A percentile compares a stretch with the other conserved stretches of the same genome.
These are phyloP conservation scores for Micromussa lordhowensis DNA, from an alignment of 92 coral and sea anemone species.

Conservation along the genomic window DNA sequence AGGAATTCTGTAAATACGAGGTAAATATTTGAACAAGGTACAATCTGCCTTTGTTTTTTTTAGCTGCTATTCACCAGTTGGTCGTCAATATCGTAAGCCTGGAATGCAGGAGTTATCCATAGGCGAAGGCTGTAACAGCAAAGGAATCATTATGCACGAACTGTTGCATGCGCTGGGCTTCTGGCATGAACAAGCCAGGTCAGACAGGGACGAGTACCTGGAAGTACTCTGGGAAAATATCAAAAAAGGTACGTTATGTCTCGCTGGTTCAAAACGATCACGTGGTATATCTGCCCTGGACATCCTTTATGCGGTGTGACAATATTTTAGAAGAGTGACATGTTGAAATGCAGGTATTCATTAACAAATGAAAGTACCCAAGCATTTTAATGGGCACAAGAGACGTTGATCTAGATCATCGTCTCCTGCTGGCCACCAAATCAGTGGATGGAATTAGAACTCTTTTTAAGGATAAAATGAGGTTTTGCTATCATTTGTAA, in stretches of 20 bases:
- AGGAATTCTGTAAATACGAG: background rate
- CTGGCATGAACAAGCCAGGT: constrained; percentile 89
- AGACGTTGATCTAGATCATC: no score
- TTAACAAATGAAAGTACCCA: background rate
- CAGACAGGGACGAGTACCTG: constrained; percentile 75
- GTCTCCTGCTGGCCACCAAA: background rate
- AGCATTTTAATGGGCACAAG: no score
- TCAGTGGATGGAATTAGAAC: background rate
- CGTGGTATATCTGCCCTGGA: background rate
- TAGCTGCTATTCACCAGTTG: constrained; percentile 84
- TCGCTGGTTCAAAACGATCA: background rate
- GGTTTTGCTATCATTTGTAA: background rate
- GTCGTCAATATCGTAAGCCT: constrained; percentile 55
- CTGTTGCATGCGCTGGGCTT: constrained; percentile 86
- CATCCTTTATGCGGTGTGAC: background rate
- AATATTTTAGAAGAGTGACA: background rate
- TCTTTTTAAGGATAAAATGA: no score
- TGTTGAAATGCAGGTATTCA: background rate
- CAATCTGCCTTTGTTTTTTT: background rate
- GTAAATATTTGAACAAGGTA: background rate
- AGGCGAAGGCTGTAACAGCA: constrained; percentile 81
- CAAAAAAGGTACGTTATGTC: constrained; percentile 40
- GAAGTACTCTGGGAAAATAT: constrained; percentile 78
- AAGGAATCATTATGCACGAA: constrained; percentile 76
- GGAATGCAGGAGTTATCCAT: constrained; percentile 71